A percentile compares a stretch with the other conserved stretches of the same genome.
These are phyloP conservation scores for Phragmatobia fuliginosa DNA, from an alignment of 2,888 invertebrate genomes.

Conservation along the genomic window DNA sequence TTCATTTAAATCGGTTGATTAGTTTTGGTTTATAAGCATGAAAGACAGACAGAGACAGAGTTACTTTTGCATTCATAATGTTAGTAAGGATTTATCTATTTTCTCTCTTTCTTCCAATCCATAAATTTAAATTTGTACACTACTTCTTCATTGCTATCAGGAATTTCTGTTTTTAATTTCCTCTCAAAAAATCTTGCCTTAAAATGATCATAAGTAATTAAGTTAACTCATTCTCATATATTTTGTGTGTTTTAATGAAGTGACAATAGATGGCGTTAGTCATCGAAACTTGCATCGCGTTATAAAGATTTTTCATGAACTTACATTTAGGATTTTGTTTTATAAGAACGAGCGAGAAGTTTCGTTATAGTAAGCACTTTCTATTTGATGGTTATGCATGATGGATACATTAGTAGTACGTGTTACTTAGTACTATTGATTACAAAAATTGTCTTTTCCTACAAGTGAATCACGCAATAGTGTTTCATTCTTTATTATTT, in stretches of 20 bases:
- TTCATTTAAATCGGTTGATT: no score
- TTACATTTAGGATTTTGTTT: neutral
- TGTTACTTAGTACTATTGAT: neutral
- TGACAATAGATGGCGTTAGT: neutral
- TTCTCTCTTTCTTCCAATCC: no score
- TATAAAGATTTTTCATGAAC: neutral
- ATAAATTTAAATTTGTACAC: neutral
- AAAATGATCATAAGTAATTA: neutral
- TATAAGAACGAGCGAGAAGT: neutral
- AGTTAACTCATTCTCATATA: neutral
- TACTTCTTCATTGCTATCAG: neutral
- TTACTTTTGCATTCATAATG: no score
- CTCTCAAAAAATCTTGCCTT: neutral
- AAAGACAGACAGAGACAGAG: no score
- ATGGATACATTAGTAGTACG: no score
- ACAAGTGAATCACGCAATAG: no score
- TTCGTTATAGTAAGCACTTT: neutral
- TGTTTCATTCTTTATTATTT: neutral
- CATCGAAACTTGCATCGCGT: neutral
- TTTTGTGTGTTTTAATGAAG: neutral
- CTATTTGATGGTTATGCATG: neutral
- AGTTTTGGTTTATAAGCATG: no score
- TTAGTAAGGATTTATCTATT: no score
- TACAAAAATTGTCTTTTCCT: neutral
- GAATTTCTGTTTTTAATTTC: neutral